Evolutionary conservation across 92 coral and sea anemone species (phyloP).

Genomic region (Palythoa grandis): DNA sequence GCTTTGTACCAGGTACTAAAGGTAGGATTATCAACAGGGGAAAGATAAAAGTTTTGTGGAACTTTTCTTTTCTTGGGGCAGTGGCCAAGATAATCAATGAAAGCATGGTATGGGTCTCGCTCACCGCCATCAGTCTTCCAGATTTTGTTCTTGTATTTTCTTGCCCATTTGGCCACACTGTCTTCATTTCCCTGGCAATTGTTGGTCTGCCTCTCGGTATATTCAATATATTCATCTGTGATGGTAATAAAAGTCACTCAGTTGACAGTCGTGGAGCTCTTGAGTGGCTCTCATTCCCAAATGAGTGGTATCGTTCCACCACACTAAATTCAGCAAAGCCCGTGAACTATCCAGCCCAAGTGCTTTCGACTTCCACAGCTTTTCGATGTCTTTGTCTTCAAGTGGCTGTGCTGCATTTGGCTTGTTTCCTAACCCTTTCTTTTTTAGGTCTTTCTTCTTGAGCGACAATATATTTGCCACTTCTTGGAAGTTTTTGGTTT

Average conservation of each 20-base stretch:
- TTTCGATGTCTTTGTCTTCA: no score
- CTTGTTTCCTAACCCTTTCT: no score
- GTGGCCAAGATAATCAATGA: no score
- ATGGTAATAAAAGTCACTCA: conserved; percentile 13
- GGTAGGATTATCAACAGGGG: conserved; percentile 7
- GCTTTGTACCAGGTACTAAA: neutral
- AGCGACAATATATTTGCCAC: no score
- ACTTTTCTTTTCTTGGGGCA: conserved; percentile 30
- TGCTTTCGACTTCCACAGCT: neutral
- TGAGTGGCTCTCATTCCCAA: conserved; percentile 36
- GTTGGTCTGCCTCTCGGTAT: conserved; percentile 29
- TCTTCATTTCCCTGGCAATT: conserved; percentile 45
- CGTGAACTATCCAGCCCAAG: conserved; percentile 56
- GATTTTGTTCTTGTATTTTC: conserved; percentile 53
- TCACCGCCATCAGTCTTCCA: conserved; percentile 40
- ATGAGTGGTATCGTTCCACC: conserved; percentile 64
- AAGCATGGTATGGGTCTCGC: conserved; percentile 45
- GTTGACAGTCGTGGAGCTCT: conserved; percentile 31
- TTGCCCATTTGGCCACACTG: conserved; percentile 13
- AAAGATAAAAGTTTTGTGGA: conserved; percentile 32
- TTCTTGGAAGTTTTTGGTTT: no score
- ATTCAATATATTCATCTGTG: neutral
- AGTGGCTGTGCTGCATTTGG: no score
- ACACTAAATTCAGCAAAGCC: conserved; percentile 47
- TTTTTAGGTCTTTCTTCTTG: no score